phyloP scores from a whole-genome alignment of 1,140 invertebrate species.

The Melitaea cinxia region DNA sequence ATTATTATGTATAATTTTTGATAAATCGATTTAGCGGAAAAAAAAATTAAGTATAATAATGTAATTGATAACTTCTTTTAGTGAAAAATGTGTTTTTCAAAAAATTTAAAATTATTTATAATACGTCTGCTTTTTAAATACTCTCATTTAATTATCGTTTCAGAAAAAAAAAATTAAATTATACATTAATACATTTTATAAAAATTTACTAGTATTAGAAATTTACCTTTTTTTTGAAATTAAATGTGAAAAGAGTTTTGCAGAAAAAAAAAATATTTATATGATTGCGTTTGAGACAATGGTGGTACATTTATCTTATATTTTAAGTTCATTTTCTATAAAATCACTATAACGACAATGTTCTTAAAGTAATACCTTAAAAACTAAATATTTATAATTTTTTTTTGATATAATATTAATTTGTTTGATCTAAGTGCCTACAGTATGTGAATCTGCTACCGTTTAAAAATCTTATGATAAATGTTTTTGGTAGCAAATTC shows the following conservation, averaged over 20 bases:
- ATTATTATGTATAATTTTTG: slow-evolving; percentile 5
- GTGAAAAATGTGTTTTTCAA: slow-evolving; percentile 23
- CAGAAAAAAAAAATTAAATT: too few species aligned
- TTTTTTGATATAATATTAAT: slow-evolving; percentile 54
- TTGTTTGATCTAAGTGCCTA: slow-evolving; percentile 73
- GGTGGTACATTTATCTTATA: background rate
- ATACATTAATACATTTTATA: too few species aligned
- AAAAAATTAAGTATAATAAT: background rate
- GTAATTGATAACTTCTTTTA: background rate
- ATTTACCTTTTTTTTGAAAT: too few species aligned
- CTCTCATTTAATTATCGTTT: slow-evolving; percentile 2
- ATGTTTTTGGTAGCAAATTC: slow-evolving; percentile 4
- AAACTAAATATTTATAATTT: slow-evolving; percentile 56
- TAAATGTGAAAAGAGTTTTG: too few species aligned
- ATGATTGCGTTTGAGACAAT: slow-evolving; percentile 9
- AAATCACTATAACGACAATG: slow-evolving; percentile 23
- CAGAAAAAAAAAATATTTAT: too few species aligned
- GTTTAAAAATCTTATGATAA: slow-evolving; percentile 7
- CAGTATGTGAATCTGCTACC: slow-evolving; percentile 42
- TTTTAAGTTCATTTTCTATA: background rate
- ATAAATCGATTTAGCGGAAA: background rate
- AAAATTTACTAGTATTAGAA: background rate
- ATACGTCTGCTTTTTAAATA: background rate
- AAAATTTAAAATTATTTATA: slow-evolving; percentile 9
- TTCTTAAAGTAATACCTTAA: slow-evolving; percentile 20